Evolutionary conservation across 2,888 invertebrate species (phyloP).

Genomic region (Nemoura dubitans): DNA sequence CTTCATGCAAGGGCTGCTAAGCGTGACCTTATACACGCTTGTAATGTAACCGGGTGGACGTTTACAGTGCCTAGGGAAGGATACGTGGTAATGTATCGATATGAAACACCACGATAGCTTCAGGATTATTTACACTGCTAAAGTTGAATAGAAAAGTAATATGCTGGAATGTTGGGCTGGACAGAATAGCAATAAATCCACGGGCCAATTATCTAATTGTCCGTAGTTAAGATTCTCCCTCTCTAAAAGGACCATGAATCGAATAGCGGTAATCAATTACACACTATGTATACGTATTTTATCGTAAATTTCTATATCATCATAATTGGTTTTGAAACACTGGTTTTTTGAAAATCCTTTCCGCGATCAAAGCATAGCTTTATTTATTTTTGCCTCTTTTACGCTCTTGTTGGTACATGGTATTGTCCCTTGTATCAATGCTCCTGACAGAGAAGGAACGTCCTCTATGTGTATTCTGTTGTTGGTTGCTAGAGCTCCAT

Average conservation of each 20-base stretch:
- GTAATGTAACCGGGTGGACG: not conserved
- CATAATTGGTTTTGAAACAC: not conserved
- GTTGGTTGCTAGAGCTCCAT: too few species aligned
- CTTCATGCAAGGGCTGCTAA: not conserved
- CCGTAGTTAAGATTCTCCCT: not conserved
- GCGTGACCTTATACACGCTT: not conserved
- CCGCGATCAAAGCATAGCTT: too few species aligned
- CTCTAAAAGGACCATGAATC: not conserved
- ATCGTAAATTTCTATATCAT: not conserved
- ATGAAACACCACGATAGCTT: not conserved
- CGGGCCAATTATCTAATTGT: not conserved
- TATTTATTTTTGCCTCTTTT: not conserved
- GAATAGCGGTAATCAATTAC: not conserved
- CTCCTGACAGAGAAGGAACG: too few species aligned
- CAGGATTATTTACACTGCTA: not conserved
- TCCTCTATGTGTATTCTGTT: too few species aligned
- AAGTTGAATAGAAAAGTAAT: not conserved
- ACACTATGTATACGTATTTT: not conserved
- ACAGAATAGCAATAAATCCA: not conserved
- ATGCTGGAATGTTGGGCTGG: not conserved
- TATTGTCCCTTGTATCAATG: too few species aligned
- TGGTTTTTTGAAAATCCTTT: not conserved
- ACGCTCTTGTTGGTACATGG: not conserved
- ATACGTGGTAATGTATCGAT: not conserved
- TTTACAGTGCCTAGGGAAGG: not conserved